These are phyloP conservation scores for Uropsilus gracilis DNA, from an alignment of 2,113 vertebrate genomes.

Conservation along the genomic window DNA sequence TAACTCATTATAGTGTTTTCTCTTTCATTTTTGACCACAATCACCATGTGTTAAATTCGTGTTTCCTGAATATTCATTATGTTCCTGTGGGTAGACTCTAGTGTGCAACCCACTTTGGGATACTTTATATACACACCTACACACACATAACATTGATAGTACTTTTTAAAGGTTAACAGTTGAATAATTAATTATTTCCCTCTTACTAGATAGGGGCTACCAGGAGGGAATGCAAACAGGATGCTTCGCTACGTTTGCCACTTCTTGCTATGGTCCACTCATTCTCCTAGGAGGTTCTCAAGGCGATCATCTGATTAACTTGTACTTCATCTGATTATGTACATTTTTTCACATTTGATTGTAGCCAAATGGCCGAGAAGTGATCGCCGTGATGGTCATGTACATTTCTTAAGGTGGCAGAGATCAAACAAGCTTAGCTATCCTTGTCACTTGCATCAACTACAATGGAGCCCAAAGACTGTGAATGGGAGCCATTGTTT, in stretches of 20 bases:
- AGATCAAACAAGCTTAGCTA: not conserved
- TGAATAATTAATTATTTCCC: not conserved
- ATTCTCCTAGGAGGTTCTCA: not conserved
- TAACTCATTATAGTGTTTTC: not conserved
- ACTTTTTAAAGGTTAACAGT: not conserved
- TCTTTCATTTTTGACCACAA: not conserved
- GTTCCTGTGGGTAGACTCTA: not conserved
- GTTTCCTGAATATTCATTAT: not conserved
- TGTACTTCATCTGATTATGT: not conserved
- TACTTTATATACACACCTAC: not conserved
- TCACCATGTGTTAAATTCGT: not conserved
- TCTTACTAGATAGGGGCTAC: not conserved
- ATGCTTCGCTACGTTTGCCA: too few species aligned
- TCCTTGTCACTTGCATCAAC: not conserved
- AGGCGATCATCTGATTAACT: not conserved
- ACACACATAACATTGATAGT: too few species aligned
- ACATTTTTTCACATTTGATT: not conserved
- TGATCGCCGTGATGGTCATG: too few species aligned
- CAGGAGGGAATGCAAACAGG: too few species aligned
- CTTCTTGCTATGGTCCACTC: not conserved
- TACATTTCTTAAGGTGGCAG: too few species aligned
- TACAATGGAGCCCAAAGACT: not conserved
- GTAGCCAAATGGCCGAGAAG: too few species aligned
- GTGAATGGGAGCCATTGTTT: rapidly evolving
- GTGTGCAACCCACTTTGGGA: not conserved